A percentile compares a stretch with the other conserved stretches of the same genome.
Evolutionary conservation across 2,113 vertebrate genomes (phyloP).

Genomic region (Clinocottus analis): DNA sequence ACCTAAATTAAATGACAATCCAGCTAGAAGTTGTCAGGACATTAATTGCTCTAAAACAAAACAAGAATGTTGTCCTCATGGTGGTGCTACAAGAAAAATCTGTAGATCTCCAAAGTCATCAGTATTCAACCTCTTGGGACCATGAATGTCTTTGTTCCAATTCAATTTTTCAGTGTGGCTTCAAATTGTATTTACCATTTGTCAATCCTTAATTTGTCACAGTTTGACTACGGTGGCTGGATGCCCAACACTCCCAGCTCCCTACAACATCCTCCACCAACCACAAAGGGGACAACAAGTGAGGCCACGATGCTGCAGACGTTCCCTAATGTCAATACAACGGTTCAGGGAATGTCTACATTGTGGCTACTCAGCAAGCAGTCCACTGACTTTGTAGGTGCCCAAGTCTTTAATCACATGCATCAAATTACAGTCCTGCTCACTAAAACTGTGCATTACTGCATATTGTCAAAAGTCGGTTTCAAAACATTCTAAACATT

Average conservation of each 20-base stretch:
- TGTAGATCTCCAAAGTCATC: neutral
- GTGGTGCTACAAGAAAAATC: too few species aligned
- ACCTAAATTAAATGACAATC: neutral
- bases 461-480: neutral
- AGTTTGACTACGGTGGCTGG: slow-evolving; percentile 75
- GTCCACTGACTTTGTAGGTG: slow-evolving; percentile 71
- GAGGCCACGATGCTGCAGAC: slow-evolving; percentile 54
- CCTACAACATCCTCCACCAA: slow-evolving; percentile 68
- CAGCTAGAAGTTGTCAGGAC: neutral
- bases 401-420: neutral
- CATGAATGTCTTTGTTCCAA: neutral
- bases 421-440: neutral
- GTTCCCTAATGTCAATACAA: slow-evolving; percentile 47
- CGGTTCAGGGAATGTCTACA: slow-evolving; percentile 43
- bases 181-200: neutral
- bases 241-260: slow-evolving; percentile 72
- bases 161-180: neutral
- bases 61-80: neutral
- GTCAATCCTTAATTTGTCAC: neutral
- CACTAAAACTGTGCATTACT: neutral
- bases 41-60: neutral
- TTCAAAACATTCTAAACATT: neutral
- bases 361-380: slow-evolving; percentile 66
- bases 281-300: slow-evolving; percentile 57
- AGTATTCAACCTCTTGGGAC: neutral